Evolutionary conservation across 2,888 invertebrate species (phyloP), one percentile per base, ranked within the genome.

Genomic region (Ennomos erosarius): DNA sequence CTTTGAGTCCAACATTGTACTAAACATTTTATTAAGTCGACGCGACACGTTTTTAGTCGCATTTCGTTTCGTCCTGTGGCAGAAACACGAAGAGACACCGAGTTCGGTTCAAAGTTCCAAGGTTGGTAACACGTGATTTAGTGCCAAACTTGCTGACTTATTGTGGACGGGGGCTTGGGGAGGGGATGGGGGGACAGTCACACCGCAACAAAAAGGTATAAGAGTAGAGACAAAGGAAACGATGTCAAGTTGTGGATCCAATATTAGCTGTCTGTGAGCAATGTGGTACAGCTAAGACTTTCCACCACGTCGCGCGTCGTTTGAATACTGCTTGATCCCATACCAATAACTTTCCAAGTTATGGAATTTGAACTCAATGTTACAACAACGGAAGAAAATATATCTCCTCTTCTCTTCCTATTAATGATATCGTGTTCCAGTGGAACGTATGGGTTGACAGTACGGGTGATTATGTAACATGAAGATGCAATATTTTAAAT

Each of bases 51-150:
- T n/a, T 26, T 13, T 33, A 36, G 26, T 38, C 33, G 11, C 44
- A 26, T 54, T 47, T 50, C n/a, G 42, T 56, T 46, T 42, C 52
- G 48, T 59, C 53, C 26, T 36, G 37, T 48, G 46, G 47, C 39
- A 40, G 45, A 26, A 59, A 50, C 56, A 52, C 54, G 57, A 51
- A 59, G 53, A 53, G 46, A 61, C 61, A 52, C 26, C 10, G 51
- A 58, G 51, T 55, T 56, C 58, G 56, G 50, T 10, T 37, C 43
- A 38, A 62, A 67, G 55, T 64, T 61, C 40, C 48, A 56, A 44
- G 56, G 48, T 48, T 55, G 43, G 50, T 45, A 55, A 38, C 55
- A 51, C 38, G 59, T 65, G 65, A 64, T 64, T 52, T 55, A 68
- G 53, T 44, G 46, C 42, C 44, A 16, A 53, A 12, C 60, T 50